phyloP scores from a whole-genome alignment of 2,888 invertebrate species.

The Caenorhabditis macrosperma region DNA sequence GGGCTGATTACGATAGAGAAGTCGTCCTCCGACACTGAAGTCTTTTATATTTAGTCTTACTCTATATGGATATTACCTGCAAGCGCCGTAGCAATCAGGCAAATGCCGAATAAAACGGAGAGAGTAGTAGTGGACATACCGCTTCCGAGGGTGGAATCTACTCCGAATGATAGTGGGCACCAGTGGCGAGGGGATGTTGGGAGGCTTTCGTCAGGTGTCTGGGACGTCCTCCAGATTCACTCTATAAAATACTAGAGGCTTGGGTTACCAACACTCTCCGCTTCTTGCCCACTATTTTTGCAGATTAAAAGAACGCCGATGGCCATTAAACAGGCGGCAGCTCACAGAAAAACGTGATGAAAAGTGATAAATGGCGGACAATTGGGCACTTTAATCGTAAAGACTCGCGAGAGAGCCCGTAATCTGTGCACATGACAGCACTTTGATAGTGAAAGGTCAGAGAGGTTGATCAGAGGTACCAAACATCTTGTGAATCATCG shows the following conservation, averaged over 20 bases:
- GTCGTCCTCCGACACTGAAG: conserved; percentile 25
- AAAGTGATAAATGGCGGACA: conserved; percentile 32
- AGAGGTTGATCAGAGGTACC: conserved; percentile 1
- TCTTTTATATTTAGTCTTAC: neutral
- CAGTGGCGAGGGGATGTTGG: conserved; percentile 24
- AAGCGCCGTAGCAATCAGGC: neutral
- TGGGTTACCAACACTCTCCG: conserved; percentile 49
- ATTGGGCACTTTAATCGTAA: conserved; percentile 28
- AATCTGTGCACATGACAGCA: conserved; percentile 16
- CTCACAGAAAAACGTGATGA: conserved; percentile 46
- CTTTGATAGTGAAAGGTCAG: conserved; percentile 40
- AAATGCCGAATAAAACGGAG: neutral
- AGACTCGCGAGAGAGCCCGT: neutral
- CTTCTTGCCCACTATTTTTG: conserved; percentile 37
- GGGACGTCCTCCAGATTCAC: conserved; percentile 41
- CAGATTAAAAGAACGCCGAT: conserved; percentile 57
- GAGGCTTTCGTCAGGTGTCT: conserved; percentile 50
- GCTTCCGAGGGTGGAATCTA: conserved; percentile 4
- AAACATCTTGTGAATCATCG: conserved; percentile 14
- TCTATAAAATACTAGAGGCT: conserved; percentile 50
- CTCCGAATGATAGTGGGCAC: conserved; percentile 36
- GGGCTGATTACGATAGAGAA: conserved; percentile 56
- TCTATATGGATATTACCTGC: neutral
- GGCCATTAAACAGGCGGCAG: conserved; percentile 51
- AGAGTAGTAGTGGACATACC: conserved; percentile 26